phyloP scores from a whole-genome alignment of 2,888 invertebrate genomes.

The Meloe dianella region DNA sequence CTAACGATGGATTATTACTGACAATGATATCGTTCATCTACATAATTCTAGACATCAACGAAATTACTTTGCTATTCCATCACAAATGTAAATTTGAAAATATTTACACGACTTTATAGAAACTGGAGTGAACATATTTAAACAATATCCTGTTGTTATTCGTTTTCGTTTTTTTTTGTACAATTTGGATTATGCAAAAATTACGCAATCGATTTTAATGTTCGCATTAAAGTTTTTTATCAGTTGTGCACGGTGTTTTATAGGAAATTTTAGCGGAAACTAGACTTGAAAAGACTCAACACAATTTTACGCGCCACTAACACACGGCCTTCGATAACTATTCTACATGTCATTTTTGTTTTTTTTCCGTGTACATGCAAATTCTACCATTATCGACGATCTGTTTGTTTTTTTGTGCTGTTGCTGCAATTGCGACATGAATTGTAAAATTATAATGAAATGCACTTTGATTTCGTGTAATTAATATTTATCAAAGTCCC shows the following conservation, averaged over 20 bases:
- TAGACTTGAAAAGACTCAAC: slow-evolving; percentile 1
- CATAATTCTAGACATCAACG: slow-evolving; percentile 1
- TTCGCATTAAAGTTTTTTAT: background rate
- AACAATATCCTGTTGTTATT: background rate
- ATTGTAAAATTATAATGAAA: background rate
- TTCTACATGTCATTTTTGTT: slow-evolving; percentile 8
- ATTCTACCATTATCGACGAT: background rate
- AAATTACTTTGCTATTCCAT: background rate
- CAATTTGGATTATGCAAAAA: background rate
- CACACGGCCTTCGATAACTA: slow-evolving; percentile 14
- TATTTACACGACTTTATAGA: background rate
- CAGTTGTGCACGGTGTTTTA: background rate
- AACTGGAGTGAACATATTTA: background rate
- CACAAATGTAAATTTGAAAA: background rate
- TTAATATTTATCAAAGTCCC: slow-evolving; percentile 4
- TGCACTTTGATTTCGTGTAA: slow-evolving; percentile 1
- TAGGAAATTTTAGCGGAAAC: slow-evolving; percentile 9
- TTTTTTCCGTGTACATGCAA: background rate
- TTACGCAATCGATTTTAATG: background rate
- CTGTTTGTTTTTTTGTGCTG: background rate
- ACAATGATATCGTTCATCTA: slow-evolving; percentile 2
- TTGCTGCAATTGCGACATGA: background rate
- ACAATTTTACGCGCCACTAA: slow-evolving; percentile 16
- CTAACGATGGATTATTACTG: background rate
- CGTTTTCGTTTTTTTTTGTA: background rate